Conservation (phyloP, 2,888 invertebrate genomes). For the Coelopa pilipes region DNA sequence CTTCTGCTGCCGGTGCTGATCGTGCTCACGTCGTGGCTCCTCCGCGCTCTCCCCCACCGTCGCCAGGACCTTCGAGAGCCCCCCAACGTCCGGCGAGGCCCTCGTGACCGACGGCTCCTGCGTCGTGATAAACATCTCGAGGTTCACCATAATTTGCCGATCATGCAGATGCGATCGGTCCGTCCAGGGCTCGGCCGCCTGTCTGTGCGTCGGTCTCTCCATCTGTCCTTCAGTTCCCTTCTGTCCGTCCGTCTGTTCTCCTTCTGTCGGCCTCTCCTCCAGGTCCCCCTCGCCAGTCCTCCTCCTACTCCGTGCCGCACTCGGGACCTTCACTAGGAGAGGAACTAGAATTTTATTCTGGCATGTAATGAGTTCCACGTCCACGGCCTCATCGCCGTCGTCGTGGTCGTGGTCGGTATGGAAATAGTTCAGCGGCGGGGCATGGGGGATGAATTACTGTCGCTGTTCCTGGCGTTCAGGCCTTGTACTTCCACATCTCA, state of each 20-base stretch:
- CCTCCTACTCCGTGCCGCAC: background rate
- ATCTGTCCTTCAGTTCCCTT: background rate
- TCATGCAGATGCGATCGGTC: constrained; percentile 36
- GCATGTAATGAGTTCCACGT: constrained; percentile 28
- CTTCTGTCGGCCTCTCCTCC: too few species aligned
- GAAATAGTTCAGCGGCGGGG: too few species aligned
- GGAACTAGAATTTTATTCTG: constrained; percentile 17
- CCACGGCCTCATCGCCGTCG: too few species aligned
- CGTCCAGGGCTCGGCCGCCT: too few species aligned
- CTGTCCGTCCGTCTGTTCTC: background rate
- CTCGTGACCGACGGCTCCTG: constrained; percentile 4
- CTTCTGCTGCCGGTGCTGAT: constrained; percentile 19
- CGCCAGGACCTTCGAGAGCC: background rate
- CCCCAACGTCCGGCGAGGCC: background rate
- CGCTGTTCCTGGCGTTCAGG: background rate
- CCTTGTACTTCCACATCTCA: background rate
- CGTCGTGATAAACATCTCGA: constrained; percentile 34
- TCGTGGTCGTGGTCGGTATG: background rate
- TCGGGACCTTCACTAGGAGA: constrained; percentile 7
- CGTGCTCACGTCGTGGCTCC: constrained; percentile 16
- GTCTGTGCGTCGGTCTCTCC: background rate
- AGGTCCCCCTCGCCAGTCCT: too few species aligned
- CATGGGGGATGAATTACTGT: background rate
- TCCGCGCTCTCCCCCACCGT: background rate
- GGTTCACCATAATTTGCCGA: constrained; percentile 38